Evolutionary conservation across 2,113 vertebrate species (phyloP).

Genomic region (Cariama cristata): DNA sequence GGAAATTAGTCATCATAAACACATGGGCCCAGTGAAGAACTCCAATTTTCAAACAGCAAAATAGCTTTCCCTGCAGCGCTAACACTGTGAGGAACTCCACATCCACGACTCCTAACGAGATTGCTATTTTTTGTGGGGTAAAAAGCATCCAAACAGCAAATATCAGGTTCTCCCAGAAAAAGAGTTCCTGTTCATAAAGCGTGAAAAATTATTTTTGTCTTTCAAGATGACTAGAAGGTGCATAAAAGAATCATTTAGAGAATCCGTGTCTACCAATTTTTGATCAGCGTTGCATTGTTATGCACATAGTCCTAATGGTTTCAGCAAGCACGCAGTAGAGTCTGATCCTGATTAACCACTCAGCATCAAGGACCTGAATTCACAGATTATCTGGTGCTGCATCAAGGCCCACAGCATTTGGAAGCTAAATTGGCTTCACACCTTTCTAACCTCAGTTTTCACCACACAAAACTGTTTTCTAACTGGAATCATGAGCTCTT

Average conservation of each 20-base stretch:
- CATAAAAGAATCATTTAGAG: not conserved
- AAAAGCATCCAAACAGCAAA: slow-evolving; percentile 36
- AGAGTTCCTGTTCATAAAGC: not conserved
- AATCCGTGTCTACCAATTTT: not conserved
- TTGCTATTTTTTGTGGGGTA: not conserved
- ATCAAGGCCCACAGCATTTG: not conserved
- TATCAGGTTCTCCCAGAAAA: not conserved
- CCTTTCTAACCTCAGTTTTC: not conserved
- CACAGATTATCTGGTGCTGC: not conserved
- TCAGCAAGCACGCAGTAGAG: not conserved
- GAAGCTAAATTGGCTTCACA: slow-evolving; percentile 6
- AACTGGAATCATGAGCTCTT: not conserved
- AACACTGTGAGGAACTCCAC: not conserved
- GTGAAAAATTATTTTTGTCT: not conserved
- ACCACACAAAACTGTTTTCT: not conserved
- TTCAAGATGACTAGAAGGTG: not conserved
- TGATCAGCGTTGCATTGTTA: not conserved
- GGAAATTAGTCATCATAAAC: slow-evolving; percentile 63
- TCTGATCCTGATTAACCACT: not conserved
- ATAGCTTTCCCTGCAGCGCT: slow-evolving; percentile 26
- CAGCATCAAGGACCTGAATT: not conserved
- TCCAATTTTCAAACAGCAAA: slow-evolving; percentile 24
- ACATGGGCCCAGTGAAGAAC: slow-evolving; percentile 12
- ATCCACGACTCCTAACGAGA: not conserved
- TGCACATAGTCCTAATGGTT: not conserved